Conservation (phyloP, 2,888 invertebrate species). For the Cylindroiulus punctatus region DNA sequence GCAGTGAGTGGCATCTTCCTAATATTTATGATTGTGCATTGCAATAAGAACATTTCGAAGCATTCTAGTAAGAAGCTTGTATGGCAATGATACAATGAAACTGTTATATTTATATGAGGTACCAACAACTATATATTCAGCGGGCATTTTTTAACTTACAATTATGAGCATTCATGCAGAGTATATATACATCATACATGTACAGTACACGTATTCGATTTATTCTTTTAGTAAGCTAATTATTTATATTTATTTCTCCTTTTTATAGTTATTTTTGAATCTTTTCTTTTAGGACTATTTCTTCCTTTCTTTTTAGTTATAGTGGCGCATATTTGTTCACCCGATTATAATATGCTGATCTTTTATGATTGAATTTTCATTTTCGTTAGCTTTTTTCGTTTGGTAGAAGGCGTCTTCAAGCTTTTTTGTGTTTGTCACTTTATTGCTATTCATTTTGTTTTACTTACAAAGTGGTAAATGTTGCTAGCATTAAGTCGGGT, state of each 20-base stretch:
- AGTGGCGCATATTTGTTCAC: background rate
- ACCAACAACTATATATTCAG: too few relatives aligned
- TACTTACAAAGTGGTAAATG: background rate
- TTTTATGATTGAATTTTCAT: background rate
- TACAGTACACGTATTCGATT: too few relatives aligned
- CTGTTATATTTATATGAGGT: too few relatives aligned
- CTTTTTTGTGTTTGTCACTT: slow-evolving; percentile 22
- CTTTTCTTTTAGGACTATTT: background rate
- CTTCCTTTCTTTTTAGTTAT: slow-evolving; percentile 12
- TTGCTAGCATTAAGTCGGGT: background rate
- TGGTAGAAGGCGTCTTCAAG: slow-evolving; percentile 10
- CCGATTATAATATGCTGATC: slow-evolving; percentile 6
- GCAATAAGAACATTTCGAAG: background rate
- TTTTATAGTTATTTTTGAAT: background rate
- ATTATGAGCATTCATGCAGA: background rate
- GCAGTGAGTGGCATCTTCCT: background rate
- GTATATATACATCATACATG: too few relatives aligned
- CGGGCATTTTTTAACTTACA: background rate
- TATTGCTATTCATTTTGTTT: background rate
- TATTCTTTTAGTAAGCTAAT: too few relatives aligned
- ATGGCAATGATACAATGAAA: too few relatives aligned
- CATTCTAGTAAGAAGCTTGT: too few relatives aligned
- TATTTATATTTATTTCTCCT: background rate
- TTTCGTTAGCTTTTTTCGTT: slow-evolving; percentile 22
- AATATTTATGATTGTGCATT: background rate